Evolutionary conservation across 1,140 invertebrate genomes (phyloP), one percentile per base, ranked within the genome.

Genomic region (Cydia strobilella): DNA sequence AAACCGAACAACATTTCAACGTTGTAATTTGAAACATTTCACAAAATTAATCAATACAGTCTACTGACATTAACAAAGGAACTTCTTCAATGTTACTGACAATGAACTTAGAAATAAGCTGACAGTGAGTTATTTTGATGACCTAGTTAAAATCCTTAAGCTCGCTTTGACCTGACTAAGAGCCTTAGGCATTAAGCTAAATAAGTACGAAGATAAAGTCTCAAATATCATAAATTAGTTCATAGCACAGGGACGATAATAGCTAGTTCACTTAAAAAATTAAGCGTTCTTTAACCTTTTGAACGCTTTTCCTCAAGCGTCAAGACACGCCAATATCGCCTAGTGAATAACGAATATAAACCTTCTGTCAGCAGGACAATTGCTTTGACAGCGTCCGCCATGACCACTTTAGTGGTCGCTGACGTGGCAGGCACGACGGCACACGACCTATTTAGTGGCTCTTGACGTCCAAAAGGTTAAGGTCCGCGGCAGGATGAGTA

Each of bases 181-280:
- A 20, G 65, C 65, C 65, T 69, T 18, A 69, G 31, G 65, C 65
- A 18, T 69, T 69, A 69, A 39, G 35, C 65, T 69, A 69, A 69
- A 66, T 66, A 66, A 42, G 65, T 42, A 69, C 35, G 31, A 12
- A 69, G 31, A 35, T 66, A 66, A 66, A 31, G 42, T 39, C 65
- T 69, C n/a, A 69, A 69, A 39, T 69, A 39, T 35, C n/a, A 69
- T 69, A 69, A 69, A 66, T 66, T 35, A 69, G n/a, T 69, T 7
- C 5, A 0, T 54, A 15, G 13, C 20, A 63, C 27, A 31, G 12
- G 0, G 12, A 7, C n/a, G 63, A 6, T n/a, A 15, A n/a, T 27
- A 65, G 63, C 63, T n/a, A 9, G 31, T 31, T 31, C 63, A 35
- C 62, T 65, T 65, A n/a, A n/a, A n/a, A n/a, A n/a, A n/a, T n/a